Evolutionary conservation across 2,888 invertebrate genomes (phyloP).

Genomic region (Carpatolechia fugitivella): DNA sequence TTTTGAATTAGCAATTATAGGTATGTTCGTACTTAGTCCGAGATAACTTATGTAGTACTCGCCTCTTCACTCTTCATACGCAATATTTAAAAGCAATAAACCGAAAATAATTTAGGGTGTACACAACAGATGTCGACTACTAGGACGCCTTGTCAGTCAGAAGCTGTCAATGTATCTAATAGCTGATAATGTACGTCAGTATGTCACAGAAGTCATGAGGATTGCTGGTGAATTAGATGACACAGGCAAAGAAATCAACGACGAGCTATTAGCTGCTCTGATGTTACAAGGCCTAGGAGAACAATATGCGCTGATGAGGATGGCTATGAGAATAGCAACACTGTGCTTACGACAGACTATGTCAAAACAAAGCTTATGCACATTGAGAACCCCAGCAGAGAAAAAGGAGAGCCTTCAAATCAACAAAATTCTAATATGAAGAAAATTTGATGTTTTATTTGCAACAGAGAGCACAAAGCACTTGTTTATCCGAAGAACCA

Average conservation of each 20-base stretch:
- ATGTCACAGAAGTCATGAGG: background rate
- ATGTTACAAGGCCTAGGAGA: conserved; percentile 1
- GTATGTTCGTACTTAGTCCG: too few species aligned
- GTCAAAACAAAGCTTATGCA: background rate
- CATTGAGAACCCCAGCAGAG: background rate
- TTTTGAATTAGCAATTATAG: too few species aligned
- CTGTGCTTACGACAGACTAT: background rate
- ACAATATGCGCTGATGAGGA: background rate
- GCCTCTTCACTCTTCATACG: too few species aligned
- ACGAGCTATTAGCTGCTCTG: conserved; percentile 1
- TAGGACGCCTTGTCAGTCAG: background rate
- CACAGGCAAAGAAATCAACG: conserved; percentile 2
- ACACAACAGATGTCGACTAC: background rate
- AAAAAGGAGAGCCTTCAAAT: background rate
- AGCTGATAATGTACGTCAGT: background rate
- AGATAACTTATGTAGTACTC: too few species aligned
- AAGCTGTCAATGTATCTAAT: background rate
- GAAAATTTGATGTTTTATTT: conserved; percentile 2
- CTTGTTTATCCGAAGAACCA: conserved; percentile 18
- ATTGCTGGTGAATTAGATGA: background rate
- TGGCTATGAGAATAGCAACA: conserved; percentile 1
- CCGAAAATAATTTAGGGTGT: too few species aligned
- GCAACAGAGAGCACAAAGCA: conserved; percentile 19
- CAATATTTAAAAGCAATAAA: too few species aligned
- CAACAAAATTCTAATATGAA: background rate